These are phyloP conservation scores for Grammomys surdaster DNA, from an alignment of 2,113 vertebrate genomes.

Conservation along the genomic window DNA sequence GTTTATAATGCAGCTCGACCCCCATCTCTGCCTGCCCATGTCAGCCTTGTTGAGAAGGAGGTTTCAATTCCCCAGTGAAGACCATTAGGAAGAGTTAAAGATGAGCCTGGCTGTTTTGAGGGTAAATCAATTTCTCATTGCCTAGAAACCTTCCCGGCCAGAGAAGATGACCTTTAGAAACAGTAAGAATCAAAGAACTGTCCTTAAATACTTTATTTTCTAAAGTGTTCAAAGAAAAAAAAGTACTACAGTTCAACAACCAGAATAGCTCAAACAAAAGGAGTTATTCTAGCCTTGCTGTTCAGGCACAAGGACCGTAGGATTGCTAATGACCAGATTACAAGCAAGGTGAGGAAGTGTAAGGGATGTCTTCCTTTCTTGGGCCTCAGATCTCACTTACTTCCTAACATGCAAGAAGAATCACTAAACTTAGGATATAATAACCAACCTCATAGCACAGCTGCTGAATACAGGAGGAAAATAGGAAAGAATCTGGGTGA, in stretches of 20 bases:
- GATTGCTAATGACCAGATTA: constrained; percentile 60
- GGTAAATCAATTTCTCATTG: constrained; percentile 81
- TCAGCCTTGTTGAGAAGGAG: constrained; percentile 81
- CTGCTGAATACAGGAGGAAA: constrained; percentile 58
- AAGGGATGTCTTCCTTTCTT: constrained; percentile 62
- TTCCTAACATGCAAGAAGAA: constrained; percentile 47
- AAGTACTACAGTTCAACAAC: constrained; percentile 34
- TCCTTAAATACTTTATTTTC: constrained; percentile 59
- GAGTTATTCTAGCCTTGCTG: constrained; percentile 61
- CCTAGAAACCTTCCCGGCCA: constrained; percentile 60
- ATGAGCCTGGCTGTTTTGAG: constrained; percentile 50
- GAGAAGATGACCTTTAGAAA: constrained; percentile 82
- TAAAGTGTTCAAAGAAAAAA: constrained; percentile 58
- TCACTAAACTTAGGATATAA: constrained; percentile 69
- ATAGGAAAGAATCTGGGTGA: background rate
- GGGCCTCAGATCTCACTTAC: constrained; percentile 72
- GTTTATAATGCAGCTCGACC: constrained; percentile 73
- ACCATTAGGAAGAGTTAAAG: constrained; percentile 85
- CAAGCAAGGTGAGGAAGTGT: constrained; percentile 44
- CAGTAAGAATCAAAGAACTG: constrained; percentile 63
- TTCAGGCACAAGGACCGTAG: constrained; percentile 17
- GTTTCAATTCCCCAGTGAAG: constrained; percentile 80
- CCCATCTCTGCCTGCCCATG: constrained; percentile 64
- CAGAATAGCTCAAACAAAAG: constrained; percentile 46
- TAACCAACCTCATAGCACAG: constrained; percentile 65